A percentile compares a stretch with the other conserved stretches of the same genome.
These are phyloP conservation scores for Platysteira castanea DNA, from an alignment of 2,113 vertebrate species.

Conservation along the genomic window DNA sequence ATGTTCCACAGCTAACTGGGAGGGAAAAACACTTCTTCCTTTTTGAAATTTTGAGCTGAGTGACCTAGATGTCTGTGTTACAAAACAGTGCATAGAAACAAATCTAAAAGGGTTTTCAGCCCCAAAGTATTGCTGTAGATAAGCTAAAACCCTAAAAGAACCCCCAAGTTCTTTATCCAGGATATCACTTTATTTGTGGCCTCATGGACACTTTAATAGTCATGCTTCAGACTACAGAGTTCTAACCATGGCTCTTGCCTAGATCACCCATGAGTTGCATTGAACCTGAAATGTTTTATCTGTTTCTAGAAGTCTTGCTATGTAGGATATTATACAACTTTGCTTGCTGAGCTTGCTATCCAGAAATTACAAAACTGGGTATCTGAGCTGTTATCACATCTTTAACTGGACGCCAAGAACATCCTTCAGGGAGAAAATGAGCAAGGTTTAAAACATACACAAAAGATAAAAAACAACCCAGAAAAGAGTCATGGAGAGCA, in stretches of 20 bases:
- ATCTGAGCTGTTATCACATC: neutral
- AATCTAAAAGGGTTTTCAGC: neutral
- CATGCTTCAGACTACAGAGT: neutral
- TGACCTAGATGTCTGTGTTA: neutral
- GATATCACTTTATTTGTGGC: neutral
- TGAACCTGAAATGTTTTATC: neutral
- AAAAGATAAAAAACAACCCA: conserved; percentile 16
- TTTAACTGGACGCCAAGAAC: conserved; percentile 35
- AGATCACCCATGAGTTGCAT: neutral
- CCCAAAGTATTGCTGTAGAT: neutral
- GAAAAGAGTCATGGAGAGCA: neutral
- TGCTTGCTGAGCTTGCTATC: neutral
- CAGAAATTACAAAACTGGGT: conserved; percentile 40
- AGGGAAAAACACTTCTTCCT: neutral
- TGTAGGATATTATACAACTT: neutral
- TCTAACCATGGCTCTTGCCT: neutral
- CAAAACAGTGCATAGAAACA: neutral
- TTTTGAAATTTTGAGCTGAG: neutral
- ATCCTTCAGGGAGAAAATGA: conserved; percentile 30
- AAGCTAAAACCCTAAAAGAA: neutral
- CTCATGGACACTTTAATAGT: neutral
- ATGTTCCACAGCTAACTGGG: neutral
- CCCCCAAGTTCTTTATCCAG: too few relatives aligned
- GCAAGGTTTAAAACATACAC: conserved; percentile 17
- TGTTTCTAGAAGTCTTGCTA: neutral